Conservation (phyloP, 1,140 invertebrate species). For the Heliconius hermathena region DNA sequence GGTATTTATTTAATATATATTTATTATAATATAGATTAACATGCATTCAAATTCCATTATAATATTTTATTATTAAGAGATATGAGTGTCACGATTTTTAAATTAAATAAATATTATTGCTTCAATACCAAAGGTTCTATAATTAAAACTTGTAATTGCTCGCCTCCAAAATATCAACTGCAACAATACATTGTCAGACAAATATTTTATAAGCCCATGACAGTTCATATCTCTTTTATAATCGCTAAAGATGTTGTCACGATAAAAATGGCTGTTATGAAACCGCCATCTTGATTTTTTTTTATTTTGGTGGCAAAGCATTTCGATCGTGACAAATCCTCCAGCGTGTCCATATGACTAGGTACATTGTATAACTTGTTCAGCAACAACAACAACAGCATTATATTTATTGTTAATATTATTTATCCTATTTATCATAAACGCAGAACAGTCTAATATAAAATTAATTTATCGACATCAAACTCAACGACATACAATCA, state of each 20-base stretch:
- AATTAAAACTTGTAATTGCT: slow-evolving; percentile 13
- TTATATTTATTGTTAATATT: slow-evolving; percentile 74
- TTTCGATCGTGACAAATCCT: slow-evolving; percentile 47
- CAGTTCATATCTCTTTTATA: slow-evolving; percentile 52
- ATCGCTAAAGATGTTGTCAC: slow-evolving; percentile 50
- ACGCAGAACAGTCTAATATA: slow-evolving; percentile 54
- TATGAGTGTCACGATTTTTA: slow-evolving; percentile 55
- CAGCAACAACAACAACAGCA: slow-evolving; percentile 76
- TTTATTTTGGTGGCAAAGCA: not conserved
- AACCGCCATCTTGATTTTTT: not conserved
- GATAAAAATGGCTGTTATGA: slow-evolving; percentile 43
- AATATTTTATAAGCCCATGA: slow-evolving; percentile 35
- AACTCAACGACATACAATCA: slow-evolving; percentile 43
- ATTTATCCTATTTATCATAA: slow-evolving; percentile 59
- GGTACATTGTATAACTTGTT: slow-evolving; percentile 74
- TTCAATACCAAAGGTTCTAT: slow-evolving; percentile 15
- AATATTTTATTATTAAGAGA: slow-evolving; percentile 62
- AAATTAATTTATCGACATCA: slow-evolving; percentile 44
- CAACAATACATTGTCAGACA: slow-evolving; percentile 14
- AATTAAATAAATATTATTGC: slow-evolving; percentile 24
- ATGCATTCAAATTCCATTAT: slow-evolving; percentile 80
- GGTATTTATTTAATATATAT: slow-evolving; percentile 77
- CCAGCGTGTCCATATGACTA: slow-evolving; percentile 58
- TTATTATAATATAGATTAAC: slow-evolving; percentile 77
- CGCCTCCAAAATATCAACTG: not conserved